Evolutionary conservation across 2,797 vertebrate species (phyloP), one percentile per base, ranked within the genome.

Genomic region (Coracias cyanogaster): DNA sequence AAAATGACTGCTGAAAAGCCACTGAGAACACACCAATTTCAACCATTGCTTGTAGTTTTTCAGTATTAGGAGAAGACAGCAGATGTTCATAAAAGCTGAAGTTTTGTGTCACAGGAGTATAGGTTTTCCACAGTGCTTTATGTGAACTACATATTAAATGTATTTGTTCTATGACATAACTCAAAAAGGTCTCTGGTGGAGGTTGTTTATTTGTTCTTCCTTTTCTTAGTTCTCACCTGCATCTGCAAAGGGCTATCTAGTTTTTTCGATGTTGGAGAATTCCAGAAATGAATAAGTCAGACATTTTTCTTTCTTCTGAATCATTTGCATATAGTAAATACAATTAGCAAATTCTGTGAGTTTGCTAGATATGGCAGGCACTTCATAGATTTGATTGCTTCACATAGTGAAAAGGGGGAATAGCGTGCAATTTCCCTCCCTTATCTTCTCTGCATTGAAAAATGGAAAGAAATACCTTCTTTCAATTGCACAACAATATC

Each of bases 401-500:
- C 65, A 9, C 33, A 8, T 0, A 45, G 33, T 18, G 16, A 54
- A 19, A 22, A 33, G 10, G 28, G 10, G 7, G 15, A 39, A n/a
- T 22, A 10, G 12, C 1, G 18, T 20, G 4, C 9, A 18, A 4
- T 82, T 62, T 55, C 16, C 1, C 2, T 16, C 20, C 8, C 41
- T 69, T 46, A 60, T 21, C 31, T 55, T 31, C 21, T 43, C 82
- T 55, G 29, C 86, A 31, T 7, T 61, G 33, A 77, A 43, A 48
- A 45, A 16, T 8, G 28, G 43, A 37, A 86, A 65, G 24, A 60
- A 15, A 57, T 43, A 1, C 74, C 12, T 10, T 31, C 21, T 88
- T 93, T 86, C 86, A 94, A 91, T 96, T 89, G 64, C 29, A 48
- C 29, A 55, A 15, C 33, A 25, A 62, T 89, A 64, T 70, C 10